Evolutionary conservation across 2,797 vertebrate species (phyloP).

Genomic region (Lycodopsis pacificus): DNA sequence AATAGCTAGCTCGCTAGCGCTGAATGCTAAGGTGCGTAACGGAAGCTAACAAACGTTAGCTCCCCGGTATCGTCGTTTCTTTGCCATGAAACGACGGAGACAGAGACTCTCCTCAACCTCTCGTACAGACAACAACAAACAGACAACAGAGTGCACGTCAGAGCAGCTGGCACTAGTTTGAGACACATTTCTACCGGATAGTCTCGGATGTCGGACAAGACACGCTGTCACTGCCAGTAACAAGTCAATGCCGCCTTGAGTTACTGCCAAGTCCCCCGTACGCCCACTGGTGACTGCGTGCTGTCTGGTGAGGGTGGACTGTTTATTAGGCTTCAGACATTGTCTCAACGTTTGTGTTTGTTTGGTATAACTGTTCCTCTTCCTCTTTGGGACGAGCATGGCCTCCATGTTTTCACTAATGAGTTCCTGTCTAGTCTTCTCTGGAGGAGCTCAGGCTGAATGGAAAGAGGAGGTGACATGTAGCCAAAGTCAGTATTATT

Average conservation of each 20-base stretch:
- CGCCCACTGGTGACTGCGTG: background rate
- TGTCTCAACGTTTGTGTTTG: background rate
- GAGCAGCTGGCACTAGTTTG: conserved; percentile 26
- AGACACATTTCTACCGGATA: conserved; percentile 31
- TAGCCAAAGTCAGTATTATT: conserved; percentile 23
- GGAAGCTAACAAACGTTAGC: conserved; percentile 63
- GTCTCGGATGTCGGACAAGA: conserved; percentile 40
- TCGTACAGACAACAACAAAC: background rate
- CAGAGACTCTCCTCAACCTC: background rate
- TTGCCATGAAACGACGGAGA: background rate
- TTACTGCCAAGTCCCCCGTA: conserved; percentile 37
- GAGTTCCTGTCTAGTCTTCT: conserved; percentile 34
- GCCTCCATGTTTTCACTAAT: background rate
- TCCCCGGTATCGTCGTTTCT: conserved; percentile 33
- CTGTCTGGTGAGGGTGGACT: background rate
- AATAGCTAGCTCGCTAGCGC: conserved; percentile 68
- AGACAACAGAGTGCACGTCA: background rate
- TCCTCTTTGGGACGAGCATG: background rate
- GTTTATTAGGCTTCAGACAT: conserved; percentile 12
- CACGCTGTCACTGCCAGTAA: conserved; percentile 53
- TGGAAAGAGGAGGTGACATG: conserved; percentile 20
- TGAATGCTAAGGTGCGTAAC: conserved; percentile 52
- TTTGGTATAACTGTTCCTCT: background rate
- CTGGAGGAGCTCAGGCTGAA: background rate
- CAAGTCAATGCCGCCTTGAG: conserved; percentile 57